Percentiles rank a stretch among this genome's conserved stretches.
Conservation (phyloP, 92 coral and sea anemone species). For the Palythoa grandiflora region DNA sequence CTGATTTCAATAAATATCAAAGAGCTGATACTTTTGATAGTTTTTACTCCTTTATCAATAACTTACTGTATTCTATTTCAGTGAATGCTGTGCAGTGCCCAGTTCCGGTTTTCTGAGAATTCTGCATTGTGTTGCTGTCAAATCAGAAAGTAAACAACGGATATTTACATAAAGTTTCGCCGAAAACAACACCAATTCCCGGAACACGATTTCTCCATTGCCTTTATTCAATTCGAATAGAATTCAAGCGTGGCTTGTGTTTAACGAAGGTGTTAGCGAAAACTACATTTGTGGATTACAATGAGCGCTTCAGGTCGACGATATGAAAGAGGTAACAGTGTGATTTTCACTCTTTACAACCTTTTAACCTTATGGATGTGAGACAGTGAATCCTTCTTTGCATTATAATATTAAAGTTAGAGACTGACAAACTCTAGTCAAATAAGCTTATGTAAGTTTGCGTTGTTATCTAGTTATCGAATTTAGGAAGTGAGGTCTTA, state of each 20-base stretch:
- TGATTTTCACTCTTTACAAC: neutral
- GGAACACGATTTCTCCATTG: neutral
- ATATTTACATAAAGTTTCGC: neutral
- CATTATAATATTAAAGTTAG: neutral
- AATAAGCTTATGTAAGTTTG: too few relatives aligned
- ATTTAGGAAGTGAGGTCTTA: too few relatives aligned
- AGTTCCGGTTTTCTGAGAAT: neutral
- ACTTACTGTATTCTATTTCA: neutral
- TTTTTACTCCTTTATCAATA: neutral
- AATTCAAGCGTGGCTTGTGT: neutral
- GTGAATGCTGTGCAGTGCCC: too few relatives aligned
- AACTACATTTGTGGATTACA: neutral
- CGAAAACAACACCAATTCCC: neutral
- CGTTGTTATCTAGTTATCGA: too few relatives aligned
- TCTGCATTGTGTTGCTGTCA: neutral
- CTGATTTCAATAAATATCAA: too few relatives aligned
- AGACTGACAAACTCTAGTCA: too few relatives aligned
- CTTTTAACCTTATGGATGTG: neutral
- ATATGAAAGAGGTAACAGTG: neutral
- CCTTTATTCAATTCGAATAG: neutral
- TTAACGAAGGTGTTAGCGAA: neutral
- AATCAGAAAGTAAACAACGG: neutral
- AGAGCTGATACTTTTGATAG: too few relatives aligned
- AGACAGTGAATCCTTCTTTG: neutral
- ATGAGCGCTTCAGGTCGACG: constrained; percentile 2